phyloP scores from a whole-genome alignment of 2,113 vertebrate genomes.

The Xerus inauris region DNA sequence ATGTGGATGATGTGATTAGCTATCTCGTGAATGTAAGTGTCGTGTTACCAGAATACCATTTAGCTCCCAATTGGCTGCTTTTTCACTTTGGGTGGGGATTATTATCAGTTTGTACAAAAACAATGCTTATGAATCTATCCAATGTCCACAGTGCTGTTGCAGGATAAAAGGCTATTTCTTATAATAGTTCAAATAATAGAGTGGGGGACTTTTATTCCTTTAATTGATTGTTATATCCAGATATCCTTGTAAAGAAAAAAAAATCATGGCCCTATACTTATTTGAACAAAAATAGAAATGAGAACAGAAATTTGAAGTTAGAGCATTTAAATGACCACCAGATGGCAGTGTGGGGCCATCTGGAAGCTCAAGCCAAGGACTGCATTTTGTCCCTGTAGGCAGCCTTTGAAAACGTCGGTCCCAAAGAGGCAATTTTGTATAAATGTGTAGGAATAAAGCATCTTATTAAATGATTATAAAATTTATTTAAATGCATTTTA shows the following conservation, averaged over 20 bases:
- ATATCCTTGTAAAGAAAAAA: slow-evolving; percentile 41
- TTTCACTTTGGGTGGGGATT: slow-evolving; percentile 76
- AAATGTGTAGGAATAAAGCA: slow-evolving; percentile 59
- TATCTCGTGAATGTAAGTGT: slow-evolving; percentile 77
- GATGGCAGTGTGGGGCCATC: slow-evolving; percentile 83
- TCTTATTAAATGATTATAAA: slow-evolving; percentile 67
- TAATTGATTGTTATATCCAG: slow-evolving; percentile 20
- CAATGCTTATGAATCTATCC: slow-evolving; percentile 48
- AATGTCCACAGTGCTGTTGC: slow-evolving; percentile 9
- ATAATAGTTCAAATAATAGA: slow-evolving; percentile 68
- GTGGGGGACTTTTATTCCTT: slow-evolving; percentile 29
- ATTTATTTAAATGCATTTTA: slow-evolving; percentile 69
- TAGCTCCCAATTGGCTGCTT: slow-evolving; percentile 79
- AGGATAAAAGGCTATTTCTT: slow-evolving; percentile 70
- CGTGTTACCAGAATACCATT: slow-evolving; percentile 73
- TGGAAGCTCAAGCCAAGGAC: not conserved
- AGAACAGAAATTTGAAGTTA: slow-evolving; percentile 52
- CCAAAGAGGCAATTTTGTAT: slow-evolving; percentile 67
- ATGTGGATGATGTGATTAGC: slow-evolving; percentile 79
- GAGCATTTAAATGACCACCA: slow-evolving; percentile 74
- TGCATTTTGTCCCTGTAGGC: not conserved
- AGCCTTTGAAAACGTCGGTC: slow-evolving; percentile 38
- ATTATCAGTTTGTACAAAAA: slow-evolving; percentile 76
- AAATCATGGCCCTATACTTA: not conserved
- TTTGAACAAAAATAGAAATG: slow-evolving; percentile 47